These are phyloP conservation scores for Rambutsinella grinnellia DNA, from an alignment of 2,888 invertebrate species.

Conservation along the genomic window DNA sequence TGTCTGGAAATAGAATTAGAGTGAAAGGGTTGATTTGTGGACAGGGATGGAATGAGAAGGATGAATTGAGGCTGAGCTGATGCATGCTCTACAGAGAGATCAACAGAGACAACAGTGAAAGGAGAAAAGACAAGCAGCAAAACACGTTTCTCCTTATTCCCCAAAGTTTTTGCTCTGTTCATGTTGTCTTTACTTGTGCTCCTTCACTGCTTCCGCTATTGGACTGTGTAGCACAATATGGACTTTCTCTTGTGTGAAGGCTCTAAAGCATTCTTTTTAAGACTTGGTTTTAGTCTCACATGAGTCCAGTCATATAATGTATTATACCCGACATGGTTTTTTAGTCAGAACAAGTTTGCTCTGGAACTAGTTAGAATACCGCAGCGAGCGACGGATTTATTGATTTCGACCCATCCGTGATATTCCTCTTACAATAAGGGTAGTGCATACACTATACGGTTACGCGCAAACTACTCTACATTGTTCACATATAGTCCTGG, in stretches of 20 bases:
- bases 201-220: not conserved
- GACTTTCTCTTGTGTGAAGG: constrained; percentile 2
- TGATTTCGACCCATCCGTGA: constrained; percentile 64
- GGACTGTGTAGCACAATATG: not conserved
- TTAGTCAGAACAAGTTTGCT: constrained; percentile 53
- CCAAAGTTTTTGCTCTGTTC: not conserved
- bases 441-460: constrained; percentile 3
- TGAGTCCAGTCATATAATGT: constrained; percentile 44
- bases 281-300: constrained; percentile 41
- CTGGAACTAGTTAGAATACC: constrained; percentile 57
- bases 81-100: constrained; percentile 45
- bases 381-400: constrained; percentile 64
- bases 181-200: not conserved
- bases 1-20: constrained; percentile 57
- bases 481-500: not conserved
- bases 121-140: constrained; percentile 22
- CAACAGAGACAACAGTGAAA: constrained; percentile 41
- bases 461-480: not conserved
- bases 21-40: constrained; percentile 52
- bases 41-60: constrained; percentile 42
- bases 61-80: constrained; percentile 47
- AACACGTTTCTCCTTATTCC: not conserved
- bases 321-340: constrained; percentile 54
- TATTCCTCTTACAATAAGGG: constrained; percentile 49
- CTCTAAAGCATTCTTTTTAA: constrained; percentile 31